Percentiles rank a stretch among this genome's conserved stretches.
These are phyloP conservation scores for Natrix natrix DNA, from an alignment of 2,797 vertebrate genomes.

Conservation along the genomic window DNA sequence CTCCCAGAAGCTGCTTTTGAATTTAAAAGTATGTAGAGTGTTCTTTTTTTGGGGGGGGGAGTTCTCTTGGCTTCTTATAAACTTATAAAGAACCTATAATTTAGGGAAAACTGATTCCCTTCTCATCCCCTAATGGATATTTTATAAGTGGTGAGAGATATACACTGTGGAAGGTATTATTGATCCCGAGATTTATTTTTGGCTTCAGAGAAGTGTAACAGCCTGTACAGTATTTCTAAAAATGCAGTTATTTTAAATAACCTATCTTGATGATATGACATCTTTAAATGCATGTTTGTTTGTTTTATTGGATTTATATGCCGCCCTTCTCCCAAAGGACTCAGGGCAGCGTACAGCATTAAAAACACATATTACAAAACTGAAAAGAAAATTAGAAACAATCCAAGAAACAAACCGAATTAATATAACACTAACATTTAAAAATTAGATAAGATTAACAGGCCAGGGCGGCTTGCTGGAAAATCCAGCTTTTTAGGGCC, in stretches of 20 bases:
- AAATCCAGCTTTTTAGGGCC: too few species aligned
- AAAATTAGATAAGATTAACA: too few species aligned
- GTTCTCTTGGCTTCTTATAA: neutral
- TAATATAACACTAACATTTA: too few species aligned
- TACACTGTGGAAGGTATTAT: neutral
- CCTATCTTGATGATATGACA: neutral
- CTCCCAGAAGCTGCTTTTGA: neutral
- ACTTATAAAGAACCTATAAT: neutral
- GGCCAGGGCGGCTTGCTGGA: too few species aligned
- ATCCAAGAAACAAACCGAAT: too few species aligned
- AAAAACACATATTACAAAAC: too few species aligned
- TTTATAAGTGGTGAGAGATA: neutral
- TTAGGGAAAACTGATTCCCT: neutral
- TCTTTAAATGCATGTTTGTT: neutral
- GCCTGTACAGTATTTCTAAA: neutral
- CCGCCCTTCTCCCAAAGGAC: too few species aligned
- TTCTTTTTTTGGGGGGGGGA: neutral
- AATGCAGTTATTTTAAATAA: neutral
- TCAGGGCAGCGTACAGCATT: too few species aligned
- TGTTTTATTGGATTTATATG: too few species aligned
- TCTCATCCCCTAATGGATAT: neutral
- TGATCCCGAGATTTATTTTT: neutral
- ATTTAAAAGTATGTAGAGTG: neutral
- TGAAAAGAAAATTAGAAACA: too few species aligned
- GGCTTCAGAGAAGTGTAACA: neutral